Evolutionary conservation across 2,888 invertebrate genomes (phyloP), one percentile per base, ranked within the genome.

Genomic region (Parnassius glacialis): DNA sequence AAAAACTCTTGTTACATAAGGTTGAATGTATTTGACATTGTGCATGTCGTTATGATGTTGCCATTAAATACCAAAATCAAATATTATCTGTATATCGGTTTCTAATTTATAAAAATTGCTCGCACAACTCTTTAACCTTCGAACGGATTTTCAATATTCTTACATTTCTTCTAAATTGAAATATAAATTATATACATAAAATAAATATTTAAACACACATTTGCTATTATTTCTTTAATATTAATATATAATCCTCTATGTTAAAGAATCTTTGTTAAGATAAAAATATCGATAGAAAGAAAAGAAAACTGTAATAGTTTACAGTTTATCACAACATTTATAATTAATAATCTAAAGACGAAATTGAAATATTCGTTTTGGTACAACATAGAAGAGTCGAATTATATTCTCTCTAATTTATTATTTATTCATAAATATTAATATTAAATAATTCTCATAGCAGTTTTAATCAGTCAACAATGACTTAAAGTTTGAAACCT

Each of bases 301-400:
- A 41, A 41, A 41, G 41, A 25, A 52, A 42, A 42, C 12, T 53
- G 13, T 41, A 42, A 43, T 54, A 10, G 9, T 2, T 10, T 54
- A 54, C 11, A 20, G 25, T 25, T 25, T 25, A 61, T 51, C 25
- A 59, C 51, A 81, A 81, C 78, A 80, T 77, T 80, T 75, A 82
- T 75, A 75, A 80, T 80, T 77, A 71, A 67, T 78, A 74, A 71
- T 73, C 74, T 76, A 79, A 68, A 69, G 73, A 74, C 75, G 74
- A 74, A 73, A 73, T 75, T 73, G 73, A 79, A 75, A 79, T 77
- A 76, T 79, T 70, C 75, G 72, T 80, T 79, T 79, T 79, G 78
- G 76, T 81, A 79, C 79, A 83, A 82, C 80, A 83, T 81, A 83
- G 68, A 84, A 84, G 78, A 83, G 79, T 83, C 78, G 81, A 84